phyloP scores from a whole-genome alignment of 2,888 invertebrate species.

The Philopedon plagiatum region DNA sequence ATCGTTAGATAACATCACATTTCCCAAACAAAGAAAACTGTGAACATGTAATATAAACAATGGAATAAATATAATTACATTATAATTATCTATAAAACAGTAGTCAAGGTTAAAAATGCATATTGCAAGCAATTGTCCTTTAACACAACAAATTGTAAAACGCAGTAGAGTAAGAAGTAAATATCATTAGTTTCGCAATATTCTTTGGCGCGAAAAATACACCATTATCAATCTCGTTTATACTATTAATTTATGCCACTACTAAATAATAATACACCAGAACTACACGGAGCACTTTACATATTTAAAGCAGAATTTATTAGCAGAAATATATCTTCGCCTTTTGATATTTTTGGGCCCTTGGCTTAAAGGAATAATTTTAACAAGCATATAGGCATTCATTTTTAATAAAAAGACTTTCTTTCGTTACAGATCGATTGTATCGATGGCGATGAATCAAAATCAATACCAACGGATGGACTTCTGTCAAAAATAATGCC shows the following conservation, averaged over 20 bases:
- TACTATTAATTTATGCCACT: neutral
- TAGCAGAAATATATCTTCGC: no score
- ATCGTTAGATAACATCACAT: conserved; percentile 45
- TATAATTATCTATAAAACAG: conserved; percentile 66
- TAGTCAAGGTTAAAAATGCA: conserved; percentile 65
- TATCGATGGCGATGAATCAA: conserved; percentile 36
- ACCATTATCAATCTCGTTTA: neutral
- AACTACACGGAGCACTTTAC: no score
- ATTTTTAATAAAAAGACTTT: neutral
- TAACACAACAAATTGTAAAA: conserved; percentile 52
- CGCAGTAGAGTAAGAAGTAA: conserved; percentile 56
- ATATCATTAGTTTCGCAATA: conserved; percentile 53
- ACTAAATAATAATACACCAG: no score
- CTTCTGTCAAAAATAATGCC: conserved; percentile 74
- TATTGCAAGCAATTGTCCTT: conserved; percentile 53
- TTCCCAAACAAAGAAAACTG: conserved; percentile 53
- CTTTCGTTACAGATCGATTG: conserved; percentile 51
- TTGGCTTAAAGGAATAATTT: no score
- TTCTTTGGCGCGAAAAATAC: conserved; percentile 19
- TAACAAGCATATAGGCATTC: neutral
- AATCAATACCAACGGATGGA: conserved; percentile 61
- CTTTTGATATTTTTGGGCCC: no score
- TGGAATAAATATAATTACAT: conserved; percentile 65
- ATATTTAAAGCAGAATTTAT: no score
- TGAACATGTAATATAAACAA: conserved; percentile 63